Conservation (phyloP, 2,888 invertebrate genomes). For the Bombyx huttoni region DNA sequence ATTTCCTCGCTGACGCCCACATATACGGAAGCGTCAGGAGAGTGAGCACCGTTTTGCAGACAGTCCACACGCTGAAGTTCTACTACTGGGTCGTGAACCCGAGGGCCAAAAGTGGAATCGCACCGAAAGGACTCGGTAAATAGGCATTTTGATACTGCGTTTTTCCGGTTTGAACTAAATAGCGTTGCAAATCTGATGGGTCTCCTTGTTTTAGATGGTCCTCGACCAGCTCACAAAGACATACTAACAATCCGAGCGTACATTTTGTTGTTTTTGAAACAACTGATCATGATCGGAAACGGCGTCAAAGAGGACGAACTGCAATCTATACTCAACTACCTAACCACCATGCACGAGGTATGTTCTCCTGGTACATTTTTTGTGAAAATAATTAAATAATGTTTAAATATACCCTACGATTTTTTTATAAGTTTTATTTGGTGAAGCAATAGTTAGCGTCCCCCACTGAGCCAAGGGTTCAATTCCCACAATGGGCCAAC, state of each 20-base stretch:
- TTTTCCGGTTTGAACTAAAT: neutral
- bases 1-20: constrained; percentile 97
- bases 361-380: constrained; percentile 20
- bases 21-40: constrained; percentile 97
- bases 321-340: constrained; percentile 97
- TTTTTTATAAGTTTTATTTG: too few relatives aligned
- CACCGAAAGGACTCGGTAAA: constrained; percentile 94
- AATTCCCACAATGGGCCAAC: too few relatives aligned
- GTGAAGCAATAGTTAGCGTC: too few relatives aligned
- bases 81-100: constrained; percentile 99
- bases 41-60: constrained; percentile 97
- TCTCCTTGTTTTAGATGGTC: constrained; percentile 80
- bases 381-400: neutral
- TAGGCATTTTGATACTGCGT: neutral
- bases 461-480: too few relatives aligned
- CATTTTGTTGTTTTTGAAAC: constrained; percentile 95
- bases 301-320: constrained; percentile 99
- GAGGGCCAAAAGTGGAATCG: constrained; percentile 92
- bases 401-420: too few relatives aligned
- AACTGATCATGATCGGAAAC: constrained; percentile 96
- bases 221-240: constrained; percentile 93
- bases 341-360: constrained; percentile 98
- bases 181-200: neutral
- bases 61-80: constrained; percentile 98
- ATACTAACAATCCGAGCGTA: constrained; percentile 95